Base-by-base conservation (phyloP, 2,888 invertebrate genomes). In the Tenodera sinensis region DNA sequence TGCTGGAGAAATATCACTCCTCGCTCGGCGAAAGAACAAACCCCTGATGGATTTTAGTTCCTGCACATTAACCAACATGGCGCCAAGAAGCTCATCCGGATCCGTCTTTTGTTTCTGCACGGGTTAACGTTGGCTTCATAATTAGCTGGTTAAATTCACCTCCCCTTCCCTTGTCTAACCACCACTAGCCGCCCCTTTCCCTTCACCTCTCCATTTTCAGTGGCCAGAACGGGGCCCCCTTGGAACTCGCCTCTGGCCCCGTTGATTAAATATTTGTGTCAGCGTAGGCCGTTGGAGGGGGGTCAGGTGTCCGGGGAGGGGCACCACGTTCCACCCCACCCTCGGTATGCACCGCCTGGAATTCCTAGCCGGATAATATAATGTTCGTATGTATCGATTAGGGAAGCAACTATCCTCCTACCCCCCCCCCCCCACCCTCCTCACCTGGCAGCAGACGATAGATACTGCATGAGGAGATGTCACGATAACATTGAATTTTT, bases 231-330 rank as follows among this genome's bases (percentile, higher is more conserved):
- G 20, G 83, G 28, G 30, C 28, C 83, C 54, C 54, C 54, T 71
- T 71, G 54, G 54, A 71, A 71, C 83, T 83, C 54, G 54, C 54
- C 54, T 71, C 54, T 71, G 54, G 54, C 54, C 54, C 54, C 54
- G 83, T 30, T 87, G 87, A 87, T 87, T 87, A 87, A 87, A 87
- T 87, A 87, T 87, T 87, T 87, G 87, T 87, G 82, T 83, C 87
- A 87, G 82, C 0, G 87, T 15, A 85, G n/a, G 42, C 84, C 84
- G 25, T 4, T 3, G 84, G 84, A n/a, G 30, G 1, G 30, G 34
- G 83, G 87, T 15, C 81, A 15, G 87, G 87, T 81, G 87, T 83
- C 87, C 87, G 34, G 86, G 86, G 86, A 28, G 85, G 25, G 54
- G 28, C 27, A 25, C 47, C 27, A 54, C 47, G 86, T 25, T 86